Evolutionary conservation across 2,797 vertebrate genomes (phyloP), one percentile per base, ranked within the genome.

Genomic region (Fistularia commersonii): DNA sequence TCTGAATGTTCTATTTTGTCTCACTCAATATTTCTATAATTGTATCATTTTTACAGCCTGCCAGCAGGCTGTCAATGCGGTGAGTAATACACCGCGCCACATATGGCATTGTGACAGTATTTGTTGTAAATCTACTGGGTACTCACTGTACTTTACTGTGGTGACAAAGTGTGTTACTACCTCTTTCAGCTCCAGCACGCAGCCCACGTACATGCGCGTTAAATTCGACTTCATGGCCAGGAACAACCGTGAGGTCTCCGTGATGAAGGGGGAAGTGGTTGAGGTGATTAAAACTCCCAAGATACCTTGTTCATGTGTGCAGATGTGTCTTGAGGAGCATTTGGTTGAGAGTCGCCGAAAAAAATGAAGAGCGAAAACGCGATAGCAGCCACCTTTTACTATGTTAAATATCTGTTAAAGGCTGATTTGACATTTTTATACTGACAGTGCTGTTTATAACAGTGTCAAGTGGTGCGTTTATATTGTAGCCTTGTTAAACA

Each of bases 151-250:
- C 4, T 23, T 23, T 23, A 23, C 23, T 23, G 2, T 23, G 23
- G 4, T 4, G 23, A 23, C 23, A 23, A 23, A 23, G 23, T 32
- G 43, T 68, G 46, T 53, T 1, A 33, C 4, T 56, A 12, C 8
- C 3, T 40, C 11, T 59, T 75, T 53, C 66, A 86, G 80, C 8
- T 45, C 48, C 35, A 51, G 11, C 3, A 78, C 80, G 33, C 41
- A 66, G 0, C 61, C 68, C 0, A 38, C 61, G 11, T 8, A 79
- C 54, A 91, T 88, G 84, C 81, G 76, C n/a, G 94, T 89, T 43
- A 77, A 90, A 0, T 90, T 91, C 3, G 87, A 93, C 56, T 96
- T 97, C 61, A 66, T 87, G 82, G 92, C 90, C 13, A 90, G 93
- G 69, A 96, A 96, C 74, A 68, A 48, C 1, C 85, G 45, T 69